These are phyloP conservation scores for Aquatica leii DNA, from an alignment of 2,888 invertebrate genomes.

Conservation along the genomic window DNA sequence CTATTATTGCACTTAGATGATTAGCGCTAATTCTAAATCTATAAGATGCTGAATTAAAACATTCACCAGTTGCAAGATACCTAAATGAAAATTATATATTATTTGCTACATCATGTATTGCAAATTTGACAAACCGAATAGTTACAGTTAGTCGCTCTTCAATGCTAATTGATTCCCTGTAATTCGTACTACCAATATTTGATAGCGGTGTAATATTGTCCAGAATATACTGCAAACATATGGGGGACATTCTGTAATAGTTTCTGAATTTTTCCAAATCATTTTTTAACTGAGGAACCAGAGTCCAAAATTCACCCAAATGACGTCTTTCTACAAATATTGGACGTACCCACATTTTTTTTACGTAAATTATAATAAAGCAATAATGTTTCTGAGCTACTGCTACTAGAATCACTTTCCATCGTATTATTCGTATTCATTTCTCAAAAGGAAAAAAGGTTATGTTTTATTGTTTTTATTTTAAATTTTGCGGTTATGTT, in stretches of 20 bases:
- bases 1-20: conserved; percentile 5
- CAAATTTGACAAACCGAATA: conserved; percentile 3
- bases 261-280: conserved; percentile 1
- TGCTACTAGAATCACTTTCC: too few species aligned
- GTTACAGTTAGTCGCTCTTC: conserved; percentile 5
- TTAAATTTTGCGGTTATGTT: too few species aligned
- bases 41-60: conserved; percentile 2
- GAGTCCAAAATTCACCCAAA: background rate
- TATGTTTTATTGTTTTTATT: background rate
- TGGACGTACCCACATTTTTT: conserved; percentile 2
- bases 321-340: conserved; percentile 1
- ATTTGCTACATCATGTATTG: conserved; percentile 5
- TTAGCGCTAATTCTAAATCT: conserved; percentile 5
- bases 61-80: conserved; percentile 5
- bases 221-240: conserved; percentile 2
- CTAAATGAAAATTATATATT: conserved; percentile 3
- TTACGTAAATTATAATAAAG: too few species aligned
- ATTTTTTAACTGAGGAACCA: conserved; percentile 4
- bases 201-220: too few species aligned
- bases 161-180: conserved; percentile 2
- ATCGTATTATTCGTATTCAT: background rate
- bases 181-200: conserved; percentile 5
- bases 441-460: conserved; percentile 1
- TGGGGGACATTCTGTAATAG: conserved; percentile 3
- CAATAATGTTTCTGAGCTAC: too few species aligned